Evolutionary conservation across 2,888 invertebrate species (phyloP), one percentile per base, ranked within the genome.

Genomic region (Mechanitis mazaeus): DNA sequence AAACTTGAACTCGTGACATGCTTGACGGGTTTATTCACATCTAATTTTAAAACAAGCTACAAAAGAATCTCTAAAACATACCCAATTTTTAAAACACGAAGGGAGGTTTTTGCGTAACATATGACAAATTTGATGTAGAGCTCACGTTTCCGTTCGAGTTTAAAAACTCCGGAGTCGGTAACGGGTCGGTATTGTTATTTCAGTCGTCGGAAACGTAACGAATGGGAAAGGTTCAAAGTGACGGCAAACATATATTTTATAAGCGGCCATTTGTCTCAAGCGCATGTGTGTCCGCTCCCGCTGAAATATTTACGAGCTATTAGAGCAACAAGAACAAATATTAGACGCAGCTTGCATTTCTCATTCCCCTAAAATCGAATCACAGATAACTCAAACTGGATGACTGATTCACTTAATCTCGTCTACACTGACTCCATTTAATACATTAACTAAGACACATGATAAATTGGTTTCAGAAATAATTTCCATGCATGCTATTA

Each of bases 291-390:
- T 79, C 78, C 76, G 75, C 71, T 74, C 73, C 70, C 78, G 85
- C 78, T 87, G 88, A 90, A 84, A 84, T 89, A 88, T 89, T 89
- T 88, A 90, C 85, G 87, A 85, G 81, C 85, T 86, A 89, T 88
- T 85, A 86, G 83, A 78, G 77, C 80, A 83, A 83, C 78, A 82
- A 81, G 82, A 84, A 83, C 72, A 74, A 85, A 83, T 78, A 77
- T 73, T 65, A 71, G 67, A 67, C 69, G 59, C 69, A 68, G 69
- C 72, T 72, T 73, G 71, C 73, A 71, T 73, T 70, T 71, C 73
- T 72, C 72, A 69, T 69, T 66, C 68, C 66, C 69, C 69, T 65
- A 67, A 74, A 74, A 74, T 74, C 74, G 73, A 75, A 79, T 79
- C 77, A 77, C 72, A 76, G 71, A 69, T 72, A 71, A 79, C 78